Conservation (phyloP, 2,113 vertebrate species). For the Gymnogyps californianus region DNA sequence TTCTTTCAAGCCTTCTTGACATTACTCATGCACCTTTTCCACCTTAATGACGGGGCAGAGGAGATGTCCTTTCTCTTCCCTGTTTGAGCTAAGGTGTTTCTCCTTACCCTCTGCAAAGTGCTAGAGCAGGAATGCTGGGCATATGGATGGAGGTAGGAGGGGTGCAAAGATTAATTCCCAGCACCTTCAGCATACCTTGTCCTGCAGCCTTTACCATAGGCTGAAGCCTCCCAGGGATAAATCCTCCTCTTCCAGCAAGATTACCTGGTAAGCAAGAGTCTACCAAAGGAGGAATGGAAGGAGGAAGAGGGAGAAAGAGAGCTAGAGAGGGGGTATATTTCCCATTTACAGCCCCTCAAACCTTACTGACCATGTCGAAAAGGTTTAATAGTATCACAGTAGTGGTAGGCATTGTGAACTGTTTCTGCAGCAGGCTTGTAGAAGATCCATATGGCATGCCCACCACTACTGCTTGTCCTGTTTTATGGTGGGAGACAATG, state of each 20-base stretch:
- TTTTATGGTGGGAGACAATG: background rate
- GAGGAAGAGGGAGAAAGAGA: background rate
- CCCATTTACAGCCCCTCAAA: background rate
- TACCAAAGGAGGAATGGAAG: background rate
- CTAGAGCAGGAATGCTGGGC: background rate
- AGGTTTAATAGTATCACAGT: background rate
- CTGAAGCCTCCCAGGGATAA: background rate
- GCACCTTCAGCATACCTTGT: background rate
- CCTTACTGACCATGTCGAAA: background rate
- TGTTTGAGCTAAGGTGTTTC: background rate
- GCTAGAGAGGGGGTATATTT: background rate
- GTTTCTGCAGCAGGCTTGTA: background rate
- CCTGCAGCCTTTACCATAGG: background rate
- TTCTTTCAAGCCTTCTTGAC: background rate
- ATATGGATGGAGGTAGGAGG: background rate
- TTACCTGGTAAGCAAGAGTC: background rate
- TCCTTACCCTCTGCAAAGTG: background rate
- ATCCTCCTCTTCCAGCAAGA: background rate
- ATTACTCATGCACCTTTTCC: background rate
- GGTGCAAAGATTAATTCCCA: background rate
- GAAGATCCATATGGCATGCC: background rate
- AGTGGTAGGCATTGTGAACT: background rate
- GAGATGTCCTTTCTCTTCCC: background rate
- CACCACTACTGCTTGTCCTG: background rate
- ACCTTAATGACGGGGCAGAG: background rate